Conservation (phyloP, 2,888 invertebrate genomes). For the Lasius platythorax region DNA sequence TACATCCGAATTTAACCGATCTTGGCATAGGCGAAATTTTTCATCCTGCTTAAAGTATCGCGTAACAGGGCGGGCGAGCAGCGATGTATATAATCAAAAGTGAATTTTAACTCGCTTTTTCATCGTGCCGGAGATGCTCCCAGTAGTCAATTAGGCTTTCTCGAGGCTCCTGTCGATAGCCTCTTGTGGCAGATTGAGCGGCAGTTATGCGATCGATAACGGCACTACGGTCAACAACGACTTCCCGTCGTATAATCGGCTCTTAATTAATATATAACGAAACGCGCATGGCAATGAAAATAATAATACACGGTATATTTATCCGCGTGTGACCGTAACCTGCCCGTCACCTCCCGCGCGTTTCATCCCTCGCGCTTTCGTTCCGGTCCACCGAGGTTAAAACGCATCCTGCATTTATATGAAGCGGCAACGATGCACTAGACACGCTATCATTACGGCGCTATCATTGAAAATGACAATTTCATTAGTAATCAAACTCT, state of each 20-base stretch:
- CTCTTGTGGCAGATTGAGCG: constrained; percentile 17
- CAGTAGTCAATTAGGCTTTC: constrained; percentile 35
- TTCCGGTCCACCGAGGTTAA: constrained; percentile 54
- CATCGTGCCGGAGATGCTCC: not conserved
- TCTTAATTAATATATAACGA: constrained; percentile 66
- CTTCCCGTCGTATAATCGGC: constrained; percentile 56
- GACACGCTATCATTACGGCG: constrained; percentile 56
- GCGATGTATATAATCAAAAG: constrained; percentile 55
- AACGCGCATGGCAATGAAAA: constrained; percentile 54
- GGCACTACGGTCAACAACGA: constrained; percentile 2
- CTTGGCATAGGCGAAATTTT: constrained; percentile 33
- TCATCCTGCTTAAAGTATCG: constrained; percentile 51
- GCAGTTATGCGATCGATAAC: not conserved
- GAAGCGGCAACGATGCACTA: constrained; percentile 53
- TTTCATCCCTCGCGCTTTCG: constrained; percentile 26
- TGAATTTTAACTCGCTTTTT: constrained; percentile 48
- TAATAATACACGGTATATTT: constrained; percentile 61
- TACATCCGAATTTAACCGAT: constrained; percentile 42
- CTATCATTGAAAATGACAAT: constrained; percentile 78
- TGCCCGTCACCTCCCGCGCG: not conserved
- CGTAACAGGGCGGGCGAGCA: constrained; percentile 31
- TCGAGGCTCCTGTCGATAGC: not conserved
- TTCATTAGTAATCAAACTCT: constrained; percentile 82
- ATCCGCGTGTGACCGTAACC: constrained; percentile 56
- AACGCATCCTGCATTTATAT: constrained; percentile 65